Evolutionary conservation across 2,888 invertebrate species (phyloP).

Genomic region (Pimpla rufipes): DNA sequence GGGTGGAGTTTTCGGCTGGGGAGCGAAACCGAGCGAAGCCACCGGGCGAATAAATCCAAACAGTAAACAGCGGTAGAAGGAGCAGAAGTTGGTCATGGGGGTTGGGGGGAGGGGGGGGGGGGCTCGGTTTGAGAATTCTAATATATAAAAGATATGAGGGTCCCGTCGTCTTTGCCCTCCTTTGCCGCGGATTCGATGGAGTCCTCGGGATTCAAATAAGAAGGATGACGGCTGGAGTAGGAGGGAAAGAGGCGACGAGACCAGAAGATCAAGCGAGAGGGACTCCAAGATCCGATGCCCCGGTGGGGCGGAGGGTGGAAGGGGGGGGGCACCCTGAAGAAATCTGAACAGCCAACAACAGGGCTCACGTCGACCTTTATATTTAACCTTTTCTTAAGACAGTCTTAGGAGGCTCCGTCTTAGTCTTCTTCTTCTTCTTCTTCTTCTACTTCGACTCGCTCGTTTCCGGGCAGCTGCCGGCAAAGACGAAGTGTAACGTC

Average conservation of each 20-base stretch:
- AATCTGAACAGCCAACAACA: conserved; percentile 85
- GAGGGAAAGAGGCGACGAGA: conserved; percentile 31
- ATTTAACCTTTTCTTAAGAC: conserved; percentile 83
- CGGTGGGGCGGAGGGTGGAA: conserved; percentile 34
- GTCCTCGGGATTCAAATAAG: conserved; percentile 81
- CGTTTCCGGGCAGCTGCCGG: conserved; percentile 15
- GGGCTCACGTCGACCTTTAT: conserved; percentile 78
- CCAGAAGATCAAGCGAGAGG: conserved; percentile 52
- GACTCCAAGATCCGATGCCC: conserved; percentile 53
- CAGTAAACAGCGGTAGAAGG: conserved; percentile 78
- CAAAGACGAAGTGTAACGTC: conserved; percentile 28
- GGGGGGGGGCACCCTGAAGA: conserved; percentile 75
- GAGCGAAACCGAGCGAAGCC: conserved; percentile 31
- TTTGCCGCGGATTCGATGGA: conserved; percentile 73
- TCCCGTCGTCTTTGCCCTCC: conserved; percentile 48
- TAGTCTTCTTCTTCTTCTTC: conserved; percentile 50
- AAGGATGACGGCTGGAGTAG: conserved; percentile 66
- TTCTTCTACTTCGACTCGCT: conserved; percentile 65
- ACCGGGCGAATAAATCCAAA: conserved; percentile 81
- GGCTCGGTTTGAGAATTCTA: conserved; percentile 79
- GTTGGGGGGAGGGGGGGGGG: conserved; percentile 45
- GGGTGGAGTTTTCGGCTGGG: conserved; percentile 2
- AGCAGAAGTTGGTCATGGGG: conserved; percentile 50
- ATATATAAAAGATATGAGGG: conserved; percentile 84
- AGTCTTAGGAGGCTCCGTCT: conserved; percentile 77